Base-by-base conservation (phyloP, 2,113 vertebrate species). In the Eptesicus fuscus region DNA sequence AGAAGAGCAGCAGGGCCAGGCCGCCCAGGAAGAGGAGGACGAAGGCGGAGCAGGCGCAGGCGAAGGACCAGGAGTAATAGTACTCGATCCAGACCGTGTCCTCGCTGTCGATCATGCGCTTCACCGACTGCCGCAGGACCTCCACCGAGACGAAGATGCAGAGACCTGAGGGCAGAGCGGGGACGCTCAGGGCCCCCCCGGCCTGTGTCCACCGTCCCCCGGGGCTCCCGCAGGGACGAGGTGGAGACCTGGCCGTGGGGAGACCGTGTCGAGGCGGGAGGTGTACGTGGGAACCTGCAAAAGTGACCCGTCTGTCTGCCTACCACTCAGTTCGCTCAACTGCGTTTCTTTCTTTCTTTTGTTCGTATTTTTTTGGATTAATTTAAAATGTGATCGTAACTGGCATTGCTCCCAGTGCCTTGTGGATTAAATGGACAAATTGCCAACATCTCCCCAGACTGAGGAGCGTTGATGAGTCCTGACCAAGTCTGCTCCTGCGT, bases 61-160 rank as follows among this genome's bases (percentile, higher is more conserved):
- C 99, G 0, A 99, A 99, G 95, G 99, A 99, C 99, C 99, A 99
- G 65, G 99, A 98, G 95, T 99, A 99, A 61, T 98, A 98, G 97
- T 99, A 99, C 30, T 99, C 97, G 0, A 99, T 99, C 99, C 99
- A 99, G 93, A 98, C 98, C 0, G 99, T 99, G 0, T 99, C 99
- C 97, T 99, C 88, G 30, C 99, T 99, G 98, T 99, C 99, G 0
- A 99, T 99, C 99, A 99, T 99, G 96, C 99, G 99, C 94, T 99
- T 99, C 95, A 99, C 99, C 0, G 99, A 99, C 95, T 99, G 99
- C 7, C 99, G 99, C 98, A 99, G 99, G 94, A 99, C 99, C 98
- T 99, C 99, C 37, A 99, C 98, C 0, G 99, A 99, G 97, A 99
- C 99, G 88, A 99, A 98, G 94, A 99, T 97, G 84, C 99, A 99